Evolutionary conservation across 2,888 invertebrate species (phyloP).

Genomic region (Rhagium mordax): DNA sequence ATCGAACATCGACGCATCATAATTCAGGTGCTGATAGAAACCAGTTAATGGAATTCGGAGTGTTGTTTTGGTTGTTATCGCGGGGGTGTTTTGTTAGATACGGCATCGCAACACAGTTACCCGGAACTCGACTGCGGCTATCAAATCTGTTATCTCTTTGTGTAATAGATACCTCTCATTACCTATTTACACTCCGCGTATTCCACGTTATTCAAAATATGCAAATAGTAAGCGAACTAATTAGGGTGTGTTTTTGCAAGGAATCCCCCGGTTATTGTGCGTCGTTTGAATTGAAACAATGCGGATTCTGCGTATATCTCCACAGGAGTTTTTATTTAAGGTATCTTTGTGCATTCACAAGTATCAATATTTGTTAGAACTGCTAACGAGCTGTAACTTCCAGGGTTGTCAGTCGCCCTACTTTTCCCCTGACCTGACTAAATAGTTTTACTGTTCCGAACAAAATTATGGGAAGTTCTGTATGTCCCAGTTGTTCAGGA

Average conservation of each 20-base stretch:
- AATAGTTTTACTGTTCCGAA: too few species aligned
- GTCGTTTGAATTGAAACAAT: background rate
- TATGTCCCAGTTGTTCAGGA: too few species aligned
- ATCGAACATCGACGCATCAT: conserved; percentile 32
- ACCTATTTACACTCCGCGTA: conserved; percentile 35
- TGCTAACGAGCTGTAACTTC: too few species aligned
- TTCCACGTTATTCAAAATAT: conserved; percentile 36
- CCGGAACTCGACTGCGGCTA: conserved; percentile 35
- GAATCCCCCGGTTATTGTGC: too few species aligned
- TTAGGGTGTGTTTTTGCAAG: conserved; percentile 6
- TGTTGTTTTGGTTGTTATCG: conserved; percentile 52
- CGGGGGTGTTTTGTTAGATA: conserved; percentile 43
- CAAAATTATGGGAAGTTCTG: too few species aligned
- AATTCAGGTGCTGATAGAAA: conserved; percentile 50
- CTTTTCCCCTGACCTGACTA: too few species aligned
- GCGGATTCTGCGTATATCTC: background rate
- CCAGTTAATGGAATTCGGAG: conserved; percentile 52
- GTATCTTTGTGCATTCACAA: background rate
- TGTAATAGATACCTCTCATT: conserved; percentile 39
- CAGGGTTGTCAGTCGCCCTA: too few species aligned
- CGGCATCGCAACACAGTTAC: conserved; percentile 31
- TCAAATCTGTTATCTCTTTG: conserved; percentile 44
- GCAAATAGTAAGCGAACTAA: conserved; percentile 28
- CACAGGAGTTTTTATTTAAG: background rate
- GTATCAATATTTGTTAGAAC: too few species aligned